phyloP scores from a whole-genome alignment of 2,113 vertebrate species.

The Burhinus oedicnemus region DNA sequence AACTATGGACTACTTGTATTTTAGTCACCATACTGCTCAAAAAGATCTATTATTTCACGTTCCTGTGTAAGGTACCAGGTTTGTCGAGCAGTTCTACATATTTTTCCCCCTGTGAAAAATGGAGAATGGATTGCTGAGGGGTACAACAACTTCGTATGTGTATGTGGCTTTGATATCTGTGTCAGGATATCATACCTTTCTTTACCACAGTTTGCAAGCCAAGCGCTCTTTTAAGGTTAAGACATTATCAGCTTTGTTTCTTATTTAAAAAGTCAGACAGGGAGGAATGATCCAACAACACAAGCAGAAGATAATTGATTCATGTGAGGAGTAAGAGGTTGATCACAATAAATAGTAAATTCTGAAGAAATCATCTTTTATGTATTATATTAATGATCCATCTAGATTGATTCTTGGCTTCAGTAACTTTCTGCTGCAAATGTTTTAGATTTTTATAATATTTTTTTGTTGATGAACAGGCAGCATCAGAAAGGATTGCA shows the following conservation, averaged over 20 bases:
- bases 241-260: not conserved
- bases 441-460: constrained; percentile 26
- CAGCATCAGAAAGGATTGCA: constrained; percentile 31
- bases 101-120: not conserved
- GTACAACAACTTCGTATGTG: accelerated
- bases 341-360: not conserved
- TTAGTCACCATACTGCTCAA: not conserved
- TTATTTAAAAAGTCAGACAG: not conserved
- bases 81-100: not conserved
- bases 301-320: not conserved
- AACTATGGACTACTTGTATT: not conserved
- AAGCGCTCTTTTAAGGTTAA: not conserved
- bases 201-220: not conserved
- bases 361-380: constrained; percentile 10
- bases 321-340: not conserved
- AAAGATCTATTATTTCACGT: not conserved
- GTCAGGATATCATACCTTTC: not conserved
- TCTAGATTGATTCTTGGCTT: constrained; percentile 23
- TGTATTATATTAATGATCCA: not conserved
- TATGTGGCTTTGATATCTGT: not conserved
- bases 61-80: not conserved
- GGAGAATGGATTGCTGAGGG: not conserved
- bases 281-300: not conserved
- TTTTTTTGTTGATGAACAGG: not conserved
- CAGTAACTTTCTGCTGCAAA: constrained; percentile 12